A percentile compares a stretch with the other conserved stretches of the same genome.
Conservation (phyloP, 1,140 invertebrate species). For the Diabrotica virgifera region DNA sequence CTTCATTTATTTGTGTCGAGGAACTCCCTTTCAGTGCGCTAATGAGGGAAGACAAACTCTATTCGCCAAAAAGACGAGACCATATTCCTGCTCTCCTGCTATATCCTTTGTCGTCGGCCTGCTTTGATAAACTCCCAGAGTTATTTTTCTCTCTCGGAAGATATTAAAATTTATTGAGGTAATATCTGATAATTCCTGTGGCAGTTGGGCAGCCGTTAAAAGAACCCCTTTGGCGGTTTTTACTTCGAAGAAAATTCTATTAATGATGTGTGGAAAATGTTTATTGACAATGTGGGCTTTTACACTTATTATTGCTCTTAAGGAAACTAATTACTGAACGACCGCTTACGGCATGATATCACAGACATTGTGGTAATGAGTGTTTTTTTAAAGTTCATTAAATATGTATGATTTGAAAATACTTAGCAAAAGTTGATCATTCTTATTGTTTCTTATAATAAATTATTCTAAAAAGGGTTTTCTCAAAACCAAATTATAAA, state of each 20-base stretch:
- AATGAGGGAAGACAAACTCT: slow-evolving; percentile 11
- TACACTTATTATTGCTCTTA: background rate
- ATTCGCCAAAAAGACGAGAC: slow-evolving; percentile 6
- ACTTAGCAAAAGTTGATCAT: too few species aligned
- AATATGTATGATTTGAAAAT: too few species aligned
- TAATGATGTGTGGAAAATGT: background rate
- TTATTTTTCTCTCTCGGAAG: slow-evolving; percentile 6
- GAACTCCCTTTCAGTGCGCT: slow-evolving; percentile 3
- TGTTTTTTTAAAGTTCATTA: too few species aligned
- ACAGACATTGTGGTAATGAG: too few species aligned
- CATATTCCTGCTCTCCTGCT: slow-evolving; percentile 10
- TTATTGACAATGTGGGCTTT: slow-evolving; percentile 1
- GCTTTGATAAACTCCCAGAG: slow-evolving; percentile 11
- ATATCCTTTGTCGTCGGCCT: slow-evolving; percentile 9
- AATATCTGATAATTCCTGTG: slow-evolving; percentile 16
- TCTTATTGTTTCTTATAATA: too few species aligned
- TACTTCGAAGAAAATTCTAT: background rate
- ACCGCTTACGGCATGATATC: too few species aligned
- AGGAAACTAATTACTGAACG: too few species aligned
- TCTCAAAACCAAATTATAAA: too few species aligned
- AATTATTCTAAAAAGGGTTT: too few species aligned
- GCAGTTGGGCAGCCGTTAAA: slow-evolving; percentile 11
- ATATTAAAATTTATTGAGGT: slow-evolving; percentile 18
- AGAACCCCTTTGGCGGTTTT: slow-evolving; percentile 6
- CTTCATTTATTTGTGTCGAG: slow-evolving; percentile 12